Evolutionary conservation across 2,888 invertebrate genomes (phyloP).

Genomic region (Drosophila nr. medialis): DNA sequence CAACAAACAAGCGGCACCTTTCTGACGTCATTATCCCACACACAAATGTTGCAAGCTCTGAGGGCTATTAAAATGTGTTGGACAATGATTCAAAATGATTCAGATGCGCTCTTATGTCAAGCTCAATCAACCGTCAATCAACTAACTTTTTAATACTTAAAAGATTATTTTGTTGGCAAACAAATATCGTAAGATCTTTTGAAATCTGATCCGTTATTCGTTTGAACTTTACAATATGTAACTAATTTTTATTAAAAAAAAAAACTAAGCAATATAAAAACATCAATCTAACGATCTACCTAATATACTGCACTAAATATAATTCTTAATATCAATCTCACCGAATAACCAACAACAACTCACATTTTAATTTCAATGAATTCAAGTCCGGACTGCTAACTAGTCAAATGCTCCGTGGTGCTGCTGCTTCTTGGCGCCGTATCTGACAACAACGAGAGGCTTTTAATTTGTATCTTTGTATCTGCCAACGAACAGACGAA

Average conservation of each 20-base stretch:
- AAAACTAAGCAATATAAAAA: neutral
- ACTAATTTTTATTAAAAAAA: neutral
- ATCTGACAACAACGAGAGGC: conserved; percentile 17
- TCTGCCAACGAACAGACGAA: conserved; percentile 46
- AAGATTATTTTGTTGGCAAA: neutral
- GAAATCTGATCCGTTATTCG: neutral
- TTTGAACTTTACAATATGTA: too few relatives aligned
- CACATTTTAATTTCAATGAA: conserved; percentile 33
- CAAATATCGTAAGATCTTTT: neutral
- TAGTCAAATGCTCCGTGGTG: conserved; percentile 22
- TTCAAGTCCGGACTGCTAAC: conserved; percentile 7
- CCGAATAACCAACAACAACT: conserved; percentile 17
- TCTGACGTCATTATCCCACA: conserved; percentile 36
- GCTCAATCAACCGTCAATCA: conserved; percentile 9
- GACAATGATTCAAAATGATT: conserved; percentile 10
- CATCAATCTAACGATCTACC: too few relatives aligned
- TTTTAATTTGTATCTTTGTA: conserved; percentile 35
- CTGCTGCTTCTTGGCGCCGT: conserved; percentile 31
- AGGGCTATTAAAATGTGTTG: conserved; percentile 1
- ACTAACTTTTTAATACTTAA: neutral
- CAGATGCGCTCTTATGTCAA: conserved; percentile 14
- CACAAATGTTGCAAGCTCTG: conserved; percentile 19
- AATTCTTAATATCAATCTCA: neutral
- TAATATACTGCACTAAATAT: neutral
- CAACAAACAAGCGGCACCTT: neutral